Base-by-base conservation (phyloP, 2,113 vertebrate genomes). In the Clarias macrocephalus region DNA sequence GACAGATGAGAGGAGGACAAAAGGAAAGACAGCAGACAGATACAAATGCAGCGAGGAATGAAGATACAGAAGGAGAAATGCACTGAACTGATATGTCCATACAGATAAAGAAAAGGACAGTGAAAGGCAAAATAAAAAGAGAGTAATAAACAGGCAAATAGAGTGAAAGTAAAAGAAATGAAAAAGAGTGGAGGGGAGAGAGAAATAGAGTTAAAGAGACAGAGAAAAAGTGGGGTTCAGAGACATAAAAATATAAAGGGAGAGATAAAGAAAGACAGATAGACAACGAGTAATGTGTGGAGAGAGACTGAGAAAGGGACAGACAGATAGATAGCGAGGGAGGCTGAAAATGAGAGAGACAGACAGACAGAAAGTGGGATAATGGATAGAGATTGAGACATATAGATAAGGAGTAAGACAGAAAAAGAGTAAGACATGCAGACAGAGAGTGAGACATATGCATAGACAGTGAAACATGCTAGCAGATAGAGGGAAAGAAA, bases 291-390 rank as follows among this genome's bases (percentile, higher is more conserved):
- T 77, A 68, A 68, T 16, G 57, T 59, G 16, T 59, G 16, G 13
- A 59, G 57, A 59, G 57, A 59, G 57, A 59, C 23, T 11, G 16
- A 37, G 6, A 33, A 18, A 37, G 5, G 1, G 68, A 79, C 6
- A 16, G 37, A 73, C 18, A 73, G 33, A 21, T 0, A 70, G 0
- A 16, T 33, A 68, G 23, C 54, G 82, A 52, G 21, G 86, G 8
- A 73, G 0, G 48, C 25, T 65, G 21, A 70, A 72, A 85, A 70
- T 72, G 86, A 82, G 52, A 88, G 70, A 88, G 37, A 87, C 16
- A 90, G 56, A 89, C 28, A 30, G 30, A 4, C 1, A 68, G n/a
- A 68, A n/a, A 68, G n/a, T 11, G n/a, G 57, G 4, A 15, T 18
- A 10, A 76, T 12, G 3, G 9, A 48, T 3, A 52, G 23, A n/a